Evolutionary conservation across 1,140 invertebrate genomes (phyloP), one percentile per base, ranked within the genome.

Genomic region (Neotoxoptera formosana): DNA sequence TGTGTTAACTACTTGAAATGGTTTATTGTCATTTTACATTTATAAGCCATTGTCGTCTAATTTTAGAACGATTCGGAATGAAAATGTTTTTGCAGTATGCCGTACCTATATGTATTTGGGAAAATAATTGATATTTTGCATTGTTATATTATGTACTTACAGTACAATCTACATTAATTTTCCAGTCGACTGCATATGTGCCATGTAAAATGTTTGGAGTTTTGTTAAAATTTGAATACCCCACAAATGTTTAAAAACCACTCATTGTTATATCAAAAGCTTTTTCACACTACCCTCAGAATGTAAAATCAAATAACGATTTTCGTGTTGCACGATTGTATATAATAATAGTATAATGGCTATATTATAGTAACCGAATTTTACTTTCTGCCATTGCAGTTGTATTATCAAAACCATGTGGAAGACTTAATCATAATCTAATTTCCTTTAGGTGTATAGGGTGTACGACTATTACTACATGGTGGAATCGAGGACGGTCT

Each of bases 381-480:
- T 7, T 76, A 76, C 30, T n/a, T 76, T 17, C 14, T 7, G n/a
- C 17, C 4, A 76, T 76, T 76, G 60, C n/a, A n/a, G 21, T 53
- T 21, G n/a, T 67, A 67, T 17, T n/a, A 67, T 67, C 14, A 67
- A 76, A n/a, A 67, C 9, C 51, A 17, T 14, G n/a, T 67, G 30
- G 60, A n/a, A 67, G n/a, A 67, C 60, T 17, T 51, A 17, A 20
- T 76, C 4, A 34, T n/a, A 67, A n/a, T 67, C 2, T n/a, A 34
- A n/a, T 76, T 76, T 76, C 1, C 1, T 56, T 93, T 95, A 98
- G 96, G 96, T 98, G 86, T 99, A 99, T 95, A 96, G 99, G 94
- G 97, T 98, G 91, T 97, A 98, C 94, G 97, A 97, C 95, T 99
- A 98, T 95, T 98, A 99, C 95, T 99, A 99, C 95, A 99, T 99